Evolutionary conservation across 2,797 vertebrate genomes (phyloP), one percentile per base, ranked within the genome.

Genomic region (Argentina silus): DNA sequence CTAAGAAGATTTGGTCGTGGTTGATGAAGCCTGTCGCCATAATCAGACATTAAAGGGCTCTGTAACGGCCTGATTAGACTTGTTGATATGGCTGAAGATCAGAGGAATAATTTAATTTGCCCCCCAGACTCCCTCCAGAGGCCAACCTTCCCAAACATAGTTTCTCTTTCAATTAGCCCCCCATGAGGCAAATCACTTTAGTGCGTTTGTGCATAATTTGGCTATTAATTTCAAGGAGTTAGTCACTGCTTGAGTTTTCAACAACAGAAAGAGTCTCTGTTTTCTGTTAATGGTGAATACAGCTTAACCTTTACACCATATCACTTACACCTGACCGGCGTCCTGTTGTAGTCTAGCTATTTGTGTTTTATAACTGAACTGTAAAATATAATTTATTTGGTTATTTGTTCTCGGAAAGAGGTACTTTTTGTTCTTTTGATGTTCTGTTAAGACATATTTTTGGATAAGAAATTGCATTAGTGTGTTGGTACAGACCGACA

Each of bases 101-200:
- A 47, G 51, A 50, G 17, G 17, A 56, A 17, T 14, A 6, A 14
- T 69, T 1, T 15, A 19, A 70, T 69, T 53, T 23, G 17, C 11
- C 19, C 59, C 12, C n/a, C 7, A 17, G 45, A 11, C 67, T 78
- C 12, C 11, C 23, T 72, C 10, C 3, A 27, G 61, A 70, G 48
- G 63, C 73, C n/a, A 9, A 17, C 57, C 27, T 71, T 60, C 42
- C 27, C 48, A 65, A 51, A 55, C 44, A 51, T 55, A 27, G 65
- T 69, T 44, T 68, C 0, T 51, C 19, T 56, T 19, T 69, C 14
- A 19, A 1, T 50, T 62, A 17, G 45, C 62, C 70, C 47, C 50
- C 9, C 47, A 17, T 15, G 59, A 62, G 21, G 45, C 23, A 51
- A 64, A 63, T 53, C 14, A 64, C 47, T 14, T 63, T 50, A 44